Evolutionary conservation across 2,113 vertebrate genomes (phyloP), one percentile per base, ranked within the genome.

Genomic region (Podocnemis expansa): DNA sequence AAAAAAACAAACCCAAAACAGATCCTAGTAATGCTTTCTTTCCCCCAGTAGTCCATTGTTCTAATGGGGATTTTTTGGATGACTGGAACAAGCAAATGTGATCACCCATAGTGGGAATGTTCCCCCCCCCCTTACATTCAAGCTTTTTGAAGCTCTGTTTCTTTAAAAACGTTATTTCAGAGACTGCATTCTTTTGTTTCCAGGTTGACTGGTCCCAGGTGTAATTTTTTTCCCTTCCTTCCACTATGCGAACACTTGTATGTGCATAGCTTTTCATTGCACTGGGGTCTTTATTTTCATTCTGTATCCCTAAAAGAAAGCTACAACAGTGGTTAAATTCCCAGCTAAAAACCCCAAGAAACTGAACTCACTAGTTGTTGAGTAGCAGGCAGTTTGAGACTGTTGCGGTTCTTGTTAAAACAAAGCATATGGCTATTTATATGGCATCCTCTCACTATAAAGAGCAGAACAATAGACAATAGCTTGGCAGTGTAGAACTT

Each of bases 271-370:
- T 67, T 7, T 67, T 63, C 67, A 67, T 90, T 90, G 84, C 93
- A 83, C 56, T 87, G 51, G n/a, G 89, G 83, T 38, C 70, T 93
- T 80, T 67, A 97, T 96, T 95, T 96, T 93, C 97, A 91, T 5
- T 75, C 34, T 80, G 24, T 78, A n/a, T 94, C 60, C 88, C 60
- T 47, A 85, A 86, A 86, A 80, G 19, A 86, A 92, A 49, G 78
- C 93, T 60, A 58, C 78, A 93, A 55, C 84, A 45, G 54, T 92
- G 58, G 92, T 89, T 88, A 88, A 95, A 96, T 89, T 93, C 49
- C 94, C 89, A 86, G 47, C 80, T 91, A 78, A 51, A n/a, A 58
- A 84, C 78, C 90, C 84, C 24, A 85, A 58, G 76, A 70, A 41
- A 75, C 52, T 80, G 82, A 80, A 81, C 96, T 96, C 75, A 21